Evolutionary conservation across 2,113 vertebrate genomes (phyloP).

Genomic region (Cebus imitator): DNA sequence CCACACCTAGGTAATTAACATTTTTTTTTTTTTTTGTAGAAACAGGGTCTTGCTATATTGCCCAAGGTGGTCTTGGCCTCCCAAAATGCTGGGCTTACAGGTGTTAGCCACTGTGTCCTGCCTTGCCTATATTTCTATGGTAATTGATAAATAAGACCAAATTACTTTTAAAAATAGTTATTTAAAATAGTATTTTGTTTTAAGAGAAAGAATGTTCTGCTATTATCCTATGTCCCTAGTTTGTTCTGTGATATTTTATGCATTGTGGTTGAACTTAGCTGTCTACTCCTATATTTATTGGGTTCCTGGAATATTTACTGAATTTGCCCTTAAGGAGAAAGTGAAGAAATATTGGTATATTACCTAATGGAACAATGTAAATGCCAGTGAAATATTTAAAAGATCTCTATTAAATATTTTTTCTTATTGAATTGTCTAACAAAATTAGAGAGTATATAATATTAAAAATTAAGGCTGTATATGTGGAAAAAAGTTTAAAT

Average conservation of each 20-base stretch:
- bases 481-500: background rate
- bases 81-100: too few species aligned
- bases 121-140: background rate
- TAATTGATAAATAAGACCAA: background rate
- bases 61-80: too few species aligned
- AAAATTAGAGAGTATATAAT: background rate
- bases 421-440: background rate
- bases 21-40: too few species aligned
- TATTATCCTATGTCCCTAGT: background rate
- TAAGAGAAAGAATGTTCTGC: background rate
- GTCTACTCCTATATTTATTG: background rate
- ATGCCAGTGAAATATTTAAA: background rate
- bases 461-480: background rate
- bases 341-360: background rate
- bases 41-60: too few species aligned
- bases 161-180: background rate
- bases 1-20: too few species aligned
- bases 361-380: background rate
- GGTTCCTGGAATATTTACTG: background rate
- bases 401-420: background rate
- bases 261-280: background rate
- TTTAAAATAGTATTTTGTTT: background rate
- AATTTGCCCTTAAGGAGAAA: background rate
- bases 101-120: too few species aligned
- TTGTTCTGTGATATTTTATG: background rate